Conservation (phyloP, 2,888 invertebrate species). For the Drosophila putrida region DNA sequence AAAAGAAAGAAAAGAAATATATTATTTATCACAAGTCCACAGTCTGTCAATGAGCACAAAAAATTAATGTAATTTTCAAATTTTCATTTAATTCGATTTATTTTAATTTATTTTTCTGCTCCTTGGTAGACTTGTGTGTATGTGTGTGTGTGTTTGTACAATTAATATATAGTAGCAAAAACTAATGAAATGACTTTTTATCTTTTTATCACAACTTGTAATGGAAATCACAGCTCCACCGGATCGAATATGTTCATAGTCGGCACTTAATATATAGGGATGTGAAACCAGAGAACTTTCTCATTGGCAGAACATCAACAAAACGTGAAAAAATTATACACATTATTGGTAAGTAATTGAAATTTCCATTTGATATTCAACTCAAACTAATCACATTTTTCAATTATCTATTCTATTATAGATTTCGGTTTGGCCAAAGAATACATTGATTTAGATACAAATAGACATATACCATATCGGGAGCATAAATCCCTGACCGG, state of each 20-base stretch:
- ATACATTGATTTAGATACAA: slow-evolving; percentile 99
- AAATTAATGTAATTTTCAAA: background rate
- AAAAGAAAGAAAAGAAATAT: slow-evolving; percentile 7
- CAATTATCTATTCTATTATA: slow-evolving; percentile 83
- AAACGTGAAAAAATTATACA: slow-evolving; percentile 99
- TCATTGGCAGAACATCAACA: slow-evolving; percentile 98
- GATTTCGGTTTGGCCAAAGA: slow-evolving; percentile 99
- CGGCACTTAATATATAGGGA: slow-evolving; percentile 99
- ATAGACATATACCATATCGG: slow-evolving; percentile 99
- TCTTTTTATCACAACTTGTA: slow-evolving; percentile 11
- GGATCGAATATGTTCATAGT: slow-evolving; percentile 99
- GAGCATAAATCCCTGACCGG: slow-evolving; percentile 99
- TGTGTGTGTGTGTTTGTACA: background rate
- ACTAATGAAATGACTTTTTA: slow-evolving; percentile 34
- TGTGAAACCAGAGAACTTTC: slow-evolving; percentile 99
- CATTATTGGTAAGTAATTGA: slow-evolving; percentile 92
- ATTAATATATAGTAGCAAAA: background rate
- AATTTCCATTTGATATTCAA: no score
- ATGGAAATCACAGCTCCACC: slow-evolving; percentile 90
- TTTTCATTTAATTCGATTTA: background rate
- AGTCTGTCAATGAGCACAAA: slow-evolving; percentile 36
- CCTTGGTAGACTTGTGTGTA: slow-evolving; percentile 30
- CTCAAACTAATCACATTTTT: slow-evolving; percentile 4
- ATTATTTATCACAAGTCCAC: slow-evolving; percentile 15
- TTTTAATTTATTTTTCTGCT: slow-evolving; percentile 11